Conservation (phyloP, 2,797 vertebrate genomes). For the Sus cebifrons region DNA sequence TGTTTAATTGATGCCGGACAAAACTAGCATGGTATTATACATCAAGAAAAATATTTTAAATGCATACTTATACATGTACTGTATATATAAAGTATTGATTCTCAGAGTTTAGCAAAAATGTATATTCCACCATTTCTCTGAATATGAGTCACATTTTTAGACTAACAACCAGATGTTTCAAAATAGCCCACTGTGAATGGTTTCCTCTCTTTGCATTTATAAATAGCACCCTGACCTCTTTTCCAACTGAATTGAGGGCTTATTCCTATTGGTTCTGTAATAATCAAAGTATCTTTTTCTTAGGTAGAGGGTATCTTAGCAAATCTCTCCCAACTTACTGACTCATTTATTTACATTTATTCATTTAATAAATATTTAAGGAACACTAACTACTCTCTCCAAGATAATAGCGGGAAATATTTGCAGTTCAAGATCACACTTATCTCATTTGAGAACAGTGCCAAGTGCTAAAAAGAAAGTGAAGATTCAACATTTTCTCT, state of each 20-base stretch:
- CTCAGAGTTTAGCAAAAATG: conserved; percentile 35
- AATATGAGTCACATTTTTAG: conserved; percentile 73
- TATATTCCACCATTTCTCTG: conserved; percentile 50
- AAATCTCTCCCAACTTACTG: conserved; percentile 48
- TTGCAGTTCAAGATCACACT: conserved; percentile 62
- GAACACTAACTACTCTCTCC: conserved; percentile 1
- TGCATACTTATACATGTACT: not conserved
- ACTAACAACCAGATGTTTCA: conserved; percentile 83
- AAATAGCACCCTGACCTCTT: conserved; percentile 85
- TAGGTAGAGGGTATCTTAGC: conserved; percentile 12
- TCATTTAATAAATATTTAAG: conserved; percentile 75
- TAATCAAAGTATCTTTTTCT: conserved; percentile 58
- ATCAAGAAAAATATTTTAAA: conserved; percentile 1
- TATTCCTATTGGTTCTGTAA: conserved; percentile 71
- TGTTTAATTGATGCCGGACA: not conserved
- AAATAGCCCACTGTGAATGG: conserved; percentile 79
- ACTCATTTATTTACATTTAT: conserved; percentile 47
- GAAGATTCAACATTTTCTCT: conserved; percentile 47
- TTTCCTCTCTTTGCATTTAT: conserved; percentile 84
- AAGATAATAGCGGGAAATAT: conserved; percentile 71
- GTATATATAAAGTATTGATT: not conserved
- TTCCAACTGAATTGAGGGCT: conserved; percentile 80
- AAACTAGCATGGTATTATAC: not conserved
- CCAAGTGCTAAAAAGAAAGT: conserved; percentile 47
- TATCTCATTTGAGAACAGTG: conserved; percentile 54